These are phyloP conservation scores for Elaeidobius kamerunicus DNA, from an alignment of 2,888 invertebrate species.

Conservation along the genomic window DNA sequence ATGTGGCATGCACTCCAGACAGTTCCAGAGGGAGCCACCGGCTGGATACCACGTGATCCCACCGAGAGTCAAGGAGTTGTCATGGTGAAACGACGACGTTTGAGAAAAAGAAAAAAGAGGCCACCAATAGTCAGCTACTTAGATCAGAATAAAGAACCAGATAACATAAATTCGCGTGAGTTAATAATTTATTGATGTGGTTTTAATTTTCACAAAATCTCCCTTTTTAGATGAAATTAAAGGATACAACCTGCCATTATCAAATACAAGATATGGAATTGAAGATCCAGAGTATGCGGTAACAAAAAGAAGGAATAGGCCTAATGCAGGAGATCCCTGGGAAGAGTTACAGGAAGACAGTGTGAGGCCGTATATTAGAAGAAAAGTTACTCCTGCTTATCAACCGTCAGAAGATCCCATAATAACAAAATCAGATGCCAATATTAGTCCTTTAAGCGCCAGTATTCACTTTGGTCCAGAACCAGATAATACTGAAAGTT, in stretches of 20 bases:
- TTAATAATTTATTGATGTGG: too few species aligned
- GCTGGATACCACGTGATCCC: conserved; percentile 26
- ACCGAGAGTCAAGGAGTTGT: not conserved
- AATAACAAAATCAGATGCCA: conserved; percentile 1
- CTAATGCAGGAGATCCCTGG: conserved; percentile 16
- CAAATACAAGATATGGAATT: conserved; percentile 3
- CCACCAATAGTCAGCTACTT: conserved; percentile 50
- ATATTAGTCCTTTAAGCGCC: conserved; percentile 7
- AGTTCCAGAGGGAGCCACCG: conserved; percentile 24
- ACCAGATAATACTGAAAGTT: not conserved
- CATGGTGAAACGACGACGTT: conserved; percentile 48
- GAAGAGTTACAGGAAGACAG: conserved; percentile 19
- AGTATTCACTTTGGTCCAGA: conserved; percentile 11
- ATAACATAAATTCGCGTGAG: too few species aligned
- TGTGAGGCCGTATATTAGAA: conserved; percentile 42
- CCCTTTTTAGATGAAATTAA: not conserved
- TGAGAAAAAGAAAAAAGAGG: conserved; percentile 61
- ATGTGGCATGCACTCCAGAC: conserved; percentile 24
- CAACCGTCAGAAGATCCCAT: conserved; percentile 9
- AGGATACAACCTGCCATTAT: not conserved
- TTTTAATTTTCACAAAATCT: too few species aligned
- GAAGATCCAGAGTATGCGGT: conserved; percentile 5
- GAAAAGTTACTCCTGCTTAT: conserved; percentile 36
- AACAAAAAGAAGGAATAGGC: conserved; percentile 12
- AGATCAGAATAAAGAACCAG: conserved; percentile 34